phyloP scores from a whole-genome alignment of 2,888 invertebrate species.

The Eucera pruinosa region DNA sequence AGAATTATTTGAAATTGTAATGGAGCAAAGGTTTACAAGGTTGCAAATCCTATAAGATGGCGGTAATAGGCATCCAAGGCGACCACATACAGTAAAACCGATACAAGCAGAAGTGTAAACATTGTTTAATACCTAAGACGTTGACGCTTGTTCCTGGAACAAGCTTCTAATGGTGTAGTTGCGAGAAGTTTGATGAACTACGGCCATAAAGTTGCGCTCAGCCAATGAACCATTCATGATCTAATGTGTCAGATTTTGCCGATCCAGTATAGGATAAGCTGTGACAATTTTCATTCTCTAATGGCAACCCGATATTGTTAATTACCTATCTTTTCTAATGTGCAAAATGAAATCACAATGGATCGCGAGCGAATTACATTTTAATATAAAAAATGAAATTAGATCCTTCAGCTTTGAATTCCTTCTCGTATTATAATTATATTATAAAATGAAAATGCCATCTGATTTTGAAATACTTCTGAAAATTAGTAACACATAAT shows the following conservation, averaged over 20 bases:
- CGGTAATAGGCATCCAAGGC: neutral
- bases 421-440: too few species aligned
- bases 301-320: neutral
- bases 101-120: constrained; percentile 21
- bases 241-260: constrained; percentile 10
- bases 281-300: neutral
- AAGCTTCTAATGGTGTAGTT: constrained; percentile 28
- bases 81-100: neutral
- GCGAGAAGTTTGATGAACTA: constrained; percentile 56
- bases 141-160: constrained; percentile 18
- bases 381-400: constrained; percentile 1
- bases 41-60: neutral
- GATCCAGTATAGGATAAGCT: neutral
- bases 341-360: neutral
- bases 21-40: neutral
- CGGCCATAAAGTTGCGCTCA: constrained; percentile 43
- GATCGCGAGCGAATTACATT: neutral
- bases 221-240: constrained; percentile 51
- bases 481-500: too few species aligned
- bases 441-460: too few species aligned
- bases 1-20: neutral
- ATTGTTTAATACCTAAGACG: constrained; percentile 33
- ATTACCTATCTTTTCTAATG: neutral
- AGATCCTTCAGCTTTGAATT: too few species aligned
- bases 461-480: too few species aligned